Base-by-base conservation (phyloP, 2,113 vertebrate species). In the Macrotus californicus region DNA sequence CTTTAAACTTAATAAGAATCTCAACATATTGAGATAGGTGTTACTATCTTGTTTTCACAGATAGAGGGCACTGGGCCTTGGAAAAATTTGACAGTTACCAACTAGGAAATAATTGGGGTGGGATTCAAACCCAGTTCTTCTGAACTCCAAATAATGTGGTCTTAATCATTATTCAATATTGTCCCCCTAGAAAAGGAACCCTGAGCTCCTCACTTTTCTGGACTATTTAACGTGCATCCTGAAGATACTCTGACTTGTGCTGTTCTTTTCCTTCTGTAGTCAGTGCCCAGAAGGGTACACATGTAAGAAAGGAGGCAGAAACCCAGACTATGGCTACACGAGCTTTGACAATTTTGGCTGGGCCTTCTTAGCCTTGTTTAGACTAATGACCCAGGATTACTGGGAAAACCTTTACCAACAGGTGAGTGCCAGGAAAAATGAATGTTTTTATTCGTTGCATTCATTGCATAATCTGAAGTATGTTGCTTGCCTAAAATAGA, bases 391-490 rank as follows among this genome's bases (percentile, higher is more conserved):
- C 75, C 99, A 99, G 76, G 99, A 99, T 96, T 99, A 85, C 89
- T 99, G 99, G 99, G 99, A 99, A 98, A 98, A 99, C 87, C 99
- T 99, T 94, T 99, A 99, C 97, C 99, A 99, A 94, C 98, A 99
- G 98, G 99, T 99, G 91, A 95, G 98, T 96, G 22, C 21, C 19
- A 82, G 85, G 21, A 81, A 43, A 92, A 96, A 52, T 3, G 11
- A 29, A 26, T 61, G 24, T 26, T 61, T 61, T 61, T 13, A 46
- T 22, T 3, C 26, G 39, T 59, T 75, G 0, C 34, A 5, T 61
- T 85, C 93, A 43, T 89, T 50, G 11, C 1, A 5, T 50, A 61
- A 94, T 21, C 21, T 39, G 7, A 26, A 52, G 13, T 72, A 24
- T 56, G 2, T 36, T 56, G 39, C 24, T 39, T 73, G 15, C 16